Evolutionary conservation across 2,113 vertebrate species (phyloP), one percentile per base, ranked within the genome.

Genomic region (Orcinus orca): DNA sequence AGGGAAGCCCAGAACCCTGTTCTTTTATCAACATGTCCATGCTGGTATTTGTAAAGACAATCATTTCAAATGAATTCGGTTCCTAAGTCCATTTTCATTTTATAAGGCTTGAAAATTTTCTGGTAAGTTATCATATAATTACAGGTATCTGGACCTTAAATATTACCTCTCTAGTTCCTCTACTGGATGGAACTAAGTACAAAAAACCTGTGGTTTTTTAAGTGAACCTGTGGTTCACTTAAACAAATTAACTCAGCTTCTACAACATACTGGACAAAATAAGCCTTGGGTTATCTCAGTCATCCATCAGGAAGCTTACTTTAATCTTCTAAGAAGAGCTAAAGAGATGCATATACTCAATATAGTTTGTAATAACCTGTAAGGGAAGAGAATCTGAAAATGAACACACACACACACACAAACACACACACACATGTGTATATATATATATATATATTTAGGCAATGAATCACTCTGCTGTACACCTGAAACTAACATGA

Each of bases 21-120:
- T 93, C 23, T 76, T 90, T 80, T 33, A 88, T 36, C 15, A 65
- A 65, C 20, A n/a, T 9, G 74, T 74, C 83, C 60, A 65, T 77
- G n/a, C 10, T 85, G 31, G 8, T 81, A 84, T 68, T 95, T 95
- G 18, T 67, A 68, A 76, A 89, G 9, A 62, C 4, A 25, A 73
- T 88, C 8, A 26, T 80, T 93, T 93, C n/a, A 68, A 25, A 65
- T 62, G n/a, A 8, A 85, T 68, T 92, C 11, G 73, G 8, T 1
- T 62, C 29, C 4, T 65, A 83, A 53, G 26, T 79, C 23, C 4
- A 50, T 33, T 96, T 94, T 74, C 10, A 80, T 88, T 83, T 93
- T 82, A 67, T 26, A 38, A 44, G 15, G 88, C 23, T 94, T 85
- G 33, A 87, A 60, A 11, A 6, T 38, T 90, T 87, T 96, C 76